Evolutionary conservation across 2,888 invertebrate species (phyloP).

Genomic region (Yponomeuta malinellus): DNA sequence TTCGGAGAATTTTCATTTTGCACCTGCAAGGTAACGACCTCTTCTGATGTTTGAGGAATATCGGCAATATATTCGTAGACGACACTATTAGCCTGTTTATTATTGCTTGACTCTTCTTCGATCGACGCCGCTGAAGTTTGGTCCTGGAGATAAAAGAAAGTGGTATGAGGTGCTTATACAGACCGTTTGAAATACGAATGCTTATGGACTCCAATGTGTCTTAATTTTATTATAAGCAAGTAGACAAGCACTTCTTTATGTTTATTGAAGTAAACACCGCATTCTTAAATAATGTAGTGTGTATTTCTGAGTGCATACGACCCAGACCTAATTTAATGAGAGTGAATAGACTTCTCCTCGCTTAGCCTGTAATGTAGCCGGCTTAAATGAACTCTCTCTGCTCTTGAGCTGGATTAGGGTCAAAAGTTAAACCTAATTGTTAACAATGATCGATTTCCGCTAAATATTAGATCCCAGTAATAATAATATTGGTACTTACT

Average conservation of each 20-base stretch:
- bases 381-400: background rate
- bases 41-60: slow-evolving; percentile 19
- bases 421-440: slow-evolving; percentile 17
- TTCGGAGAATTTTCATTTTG: slow-evolving; percentile 20
- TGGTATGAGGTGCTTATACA: slow-evolving; percentile 9
- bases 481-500: slow-evolving; percentile 13
- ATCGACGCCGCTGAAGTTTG: slow-evolving; percentile 13
- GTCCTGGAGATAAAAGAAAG: slow-evolving; percentile 16
- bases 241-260: slow-evolving; percentile 14
- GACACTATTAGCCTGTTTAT: slow-evolving; percentile 18
- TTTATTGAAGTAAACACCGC: slow-evolving; percentile 14
- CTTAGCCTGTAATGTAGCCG: slow-evolving; percentile 3
- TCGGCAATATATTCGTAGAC: slow-evolving; percentile 18
- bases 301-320: slow-evolving; percentile 14
- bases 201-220: slow-evolving; percentile 15
- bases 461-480: slow-evolving; percentile 15
- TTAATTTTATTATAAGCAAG: slow-evolving; percentile 17
- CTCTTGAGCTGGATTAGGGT: slow-evolving; percentile 16
- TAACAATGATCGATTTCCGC: slow-evolving; percentile 16
- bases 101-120: slow-evolving; percentile 18
- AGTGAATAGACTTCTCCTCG: slow-evolving; percentile 14
- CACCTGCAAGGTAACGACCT: slow-evolving; percentile 18
- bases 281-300: slow-evolving; percentile 14
- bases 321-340: slow-evolving; percentile 14
- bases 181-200: slow-evolving; percentile 12